A percentile compares a stretch with the other conserved stretches of the same genome.
Conservation (phyloP, 1,140 invertebrate species). For the Rhyacophila brunnea region DNA sequence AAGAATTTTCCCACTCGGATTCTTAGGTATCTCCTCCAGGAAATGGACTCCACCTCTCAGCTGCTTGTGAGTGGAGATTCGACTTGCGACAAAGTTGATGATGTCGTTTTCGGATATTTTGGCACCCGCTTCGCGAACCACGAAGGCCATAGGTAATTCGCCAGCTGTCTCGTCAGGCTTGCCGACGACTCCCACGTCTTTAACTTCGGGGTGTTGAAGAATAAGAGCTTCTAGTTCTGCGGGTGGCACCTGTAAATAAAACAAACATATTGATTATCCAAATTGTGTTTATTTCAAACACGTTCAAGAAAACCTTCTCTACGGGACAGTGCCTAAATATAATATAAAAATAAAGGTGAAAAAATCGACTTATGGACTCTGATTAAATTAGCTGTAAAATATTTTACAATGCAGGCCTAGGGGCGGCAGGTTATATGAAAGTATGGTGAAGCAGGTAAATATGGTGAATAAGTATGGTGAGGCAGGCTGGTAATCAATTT, state of each 20-base stretch:
- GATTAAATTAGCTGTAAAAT: neutral
- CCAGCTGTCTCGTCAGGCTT: constrained; percentile 63
- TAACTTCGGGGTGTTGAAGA: constrained; percentile 61
- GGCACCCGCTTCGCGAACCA: constrained; percentile 56
- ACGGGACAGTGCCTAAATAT: too few relatives aligned
- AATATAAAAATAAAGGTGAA: too few relatives aligned
- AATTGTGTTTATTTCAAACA: too few relatives aligned
- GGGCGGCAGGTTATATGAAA: too few relatives aligned
- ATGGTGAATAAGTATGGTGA: too few relatives aligned
- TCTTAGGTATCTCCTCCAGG: constrained; percentile 61
- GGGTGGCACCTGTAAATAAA: constrained; percentile 42
- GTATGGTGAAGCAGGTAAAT: too few relatives aligned
- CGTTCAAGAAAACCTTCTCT: too few relatives aligned
- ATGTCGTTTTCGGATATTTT: constrained; percentile 52
- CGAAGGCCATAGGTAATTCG: constrained; percentile 70
- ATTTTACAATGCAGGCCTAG: neutral
- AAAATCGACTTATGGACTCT: neutral
- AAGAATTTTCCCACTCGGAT: constrained; percentile 48
- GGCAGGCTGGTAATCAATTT: too few relatives aligned
- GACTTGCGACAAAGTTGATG: constrained; percentile 46
- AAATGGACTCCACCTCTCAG: constrained; percentile 61
- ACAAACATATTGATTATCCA: neutral
- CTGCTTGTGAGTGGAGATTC: constrained; percentile 48
- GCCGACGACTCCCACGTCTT: constrained; percentile 72
- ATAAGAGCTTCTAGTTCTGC: constrained; percentile 73